Conservation (phyloP, 2,888 invertebrate species). For the Crossocerus cetratus region DNA sequence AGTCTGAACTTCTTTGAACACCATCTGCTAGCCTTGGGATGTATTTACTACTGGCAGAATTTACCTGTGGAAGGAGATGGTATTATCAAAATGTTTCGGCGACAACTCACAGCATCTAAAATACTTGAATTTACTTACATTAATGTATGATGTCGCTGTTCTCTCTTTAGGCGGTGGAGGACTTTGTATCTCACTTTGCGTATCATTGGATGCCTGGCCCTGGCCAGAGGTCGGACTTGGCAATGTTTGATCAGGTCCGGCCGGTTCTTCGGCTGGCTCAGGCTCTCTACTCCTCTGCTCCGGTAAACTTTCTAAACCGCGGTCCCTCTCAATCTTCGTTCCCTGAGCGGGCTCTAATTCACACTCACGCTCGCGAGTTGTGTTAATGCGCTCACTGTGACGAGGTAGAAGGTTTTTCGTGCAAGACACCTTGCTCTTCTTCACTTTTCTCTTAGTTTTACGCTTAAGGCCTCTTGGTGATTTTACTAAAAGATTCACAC, state of each 20-base stretch:
- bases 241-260: slow-evolving; percentile 79
- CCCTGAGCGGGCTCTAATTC: slow-evolving; percentile 70
- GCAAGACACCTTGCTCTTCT: slow-evolving; percentile 61
- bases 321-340: slow-evolving; percentile 72
- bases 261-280: slow-evolving; percentile 79
- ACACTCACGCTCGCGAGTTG: slow-evolving; percentile 61
- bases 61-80: slow-evolving; percentile 72
- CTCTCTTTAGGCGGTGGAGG: slow-evolving; percentile 80
- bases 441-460: slow-evolving; percentile 74
- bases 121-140: slow-evolving; percentile 75
- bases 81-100: no score
- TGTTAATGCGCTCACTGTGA: slow-evolving; percentile 66
- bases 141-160: slow-evolving; percentile 82
- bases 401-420: slow-evolving; percentile 70
- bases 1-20: slow-evolving; percentile 78
- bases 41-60: slow-evolving; percentile 78
- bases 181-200: slow-evolving; percentile 75
- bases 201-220: slow-evolving; percentile 74
- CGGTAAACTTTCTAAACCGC: slow-evolving; percentile 70
- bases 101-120: neutral
- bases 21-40: slow-evolving; percentile 80
- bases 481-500: slow-evolving; percentile 64
- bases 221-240: slow-evolving; percentile 76
- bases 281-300: slow-evolving; percentile 78
- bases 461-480: slow-evolving; percentile 77